Conservation (phyloP, 1,140 invertebrate genomes). For the Papilio polytes region DNA sequence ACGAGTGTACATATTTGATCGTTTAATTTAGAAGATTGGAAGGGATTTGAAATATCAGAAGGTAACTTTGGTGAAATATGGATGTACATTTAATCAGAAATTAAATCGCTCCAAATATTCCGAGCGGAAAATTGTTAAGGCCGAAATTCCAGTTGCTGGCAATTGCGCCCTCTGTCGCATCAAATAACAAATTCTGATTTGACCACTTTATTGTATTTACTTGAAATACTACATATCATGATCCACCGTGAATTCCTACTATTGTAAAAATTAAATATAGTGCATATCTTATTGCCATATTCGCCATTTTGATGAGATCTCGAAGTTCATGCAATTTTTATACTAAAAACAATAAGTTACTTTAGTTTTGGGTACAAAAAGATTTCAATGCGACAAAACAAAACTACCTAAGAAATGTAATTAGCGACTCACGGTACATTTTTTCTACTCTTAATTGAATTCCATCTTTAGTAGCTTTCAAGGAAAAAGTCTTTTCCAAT, state of each 20-base stretch:
- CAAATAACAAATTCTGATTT: background rate
- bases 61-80: background rate
- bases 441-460: constrained; percentile 21
- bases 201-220: too few species aligned
- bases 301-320: too few species aligned
- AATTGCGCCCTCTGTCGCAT: background rate
- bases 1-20: constrained; percentile 12
- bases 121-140: constrained; percentile 1
- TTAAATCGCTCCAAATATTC: constrained; percentile 18
- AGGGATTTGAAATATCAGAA: constrained; percentile 18
- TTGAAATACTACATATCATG: background rate
- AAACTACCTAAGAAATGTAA: constrained; percentile 10
- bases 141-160: background rate
- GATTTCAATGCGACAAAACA: background rate
- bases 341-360: background rate
- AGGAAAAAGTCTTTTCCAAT: background rate
- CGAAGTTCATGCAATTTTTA: too few species aligned
- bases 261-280: too few species aligned
- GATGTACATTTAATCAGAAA: constrained; percentile 7
- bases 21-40: constrained; percentile 1
- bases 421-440: background rate
- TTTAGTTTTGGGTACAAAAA: background rate
- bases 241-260: too few species aligned
- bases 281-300: too few species aligned
- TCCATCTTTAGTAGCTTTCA: background rate